Evolutionary conservation across 2,113 vertebrate genomes (phyloP).

Genomic region (Megaceryle maxima): DNA sequence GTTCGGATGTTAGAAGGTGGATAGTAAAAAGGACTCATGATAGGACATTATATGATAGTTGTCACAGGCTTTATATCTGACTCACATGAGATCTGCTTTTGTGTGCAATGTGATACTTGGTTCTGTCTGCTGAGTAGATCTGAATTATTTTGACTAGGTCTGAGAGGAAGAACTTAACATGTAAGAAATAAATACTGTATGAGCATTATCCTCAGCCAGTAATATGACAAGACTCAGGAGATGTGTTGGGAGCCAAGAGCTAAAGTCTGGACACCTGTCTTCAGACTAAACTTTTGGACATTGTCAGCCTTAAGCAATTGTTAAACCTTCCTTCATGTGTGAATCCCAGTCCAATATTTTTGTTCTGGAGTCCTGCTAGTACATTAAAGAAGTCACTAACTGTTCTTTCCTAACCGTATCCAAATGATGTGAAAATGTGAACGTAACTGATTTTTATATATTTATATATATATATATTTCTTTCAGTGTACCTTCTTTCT

Average conservation of each 20-base stretch:
- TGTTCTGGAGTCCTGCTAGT: neutral
- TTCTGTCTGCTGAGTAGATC: neutral
- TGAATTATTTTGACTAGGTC: neutral
- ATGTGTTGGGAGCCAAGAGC: neutral
- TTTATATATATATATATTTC: neutral
- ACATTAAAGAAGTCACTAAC: neutral
- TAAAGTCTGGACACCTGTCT: neutral
- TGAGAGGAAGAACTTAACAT: neutral
- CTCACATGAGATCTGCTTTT: neutral
- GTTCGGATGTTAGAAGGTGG: neutral
- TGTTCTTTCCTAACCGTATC: neutral
- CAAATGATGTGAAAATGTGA: neutral
- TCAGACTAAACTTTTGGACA: neutral
- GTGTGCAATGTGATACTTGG: neutral
- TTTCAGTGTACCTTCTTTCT: neutral
- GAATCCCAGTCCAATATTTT: neutral
- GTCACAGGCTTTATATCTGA: neutral
- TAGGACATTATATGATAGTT: neutral
- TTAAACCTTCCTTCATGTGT: neutral
- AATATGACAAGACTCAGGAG: neutral
- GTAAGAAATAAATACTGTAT: neutral
- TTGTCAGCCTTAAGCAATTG: neutral
- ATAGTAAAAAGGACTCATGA: neutral
- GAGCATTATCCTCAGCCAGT: fast-evolving
- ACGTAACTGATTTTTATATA: neutral